Evolutionary conservation across 2,888 invertebrate species (phyloP).

Genomic region (Mesodorylaimus sp.): DNA sequence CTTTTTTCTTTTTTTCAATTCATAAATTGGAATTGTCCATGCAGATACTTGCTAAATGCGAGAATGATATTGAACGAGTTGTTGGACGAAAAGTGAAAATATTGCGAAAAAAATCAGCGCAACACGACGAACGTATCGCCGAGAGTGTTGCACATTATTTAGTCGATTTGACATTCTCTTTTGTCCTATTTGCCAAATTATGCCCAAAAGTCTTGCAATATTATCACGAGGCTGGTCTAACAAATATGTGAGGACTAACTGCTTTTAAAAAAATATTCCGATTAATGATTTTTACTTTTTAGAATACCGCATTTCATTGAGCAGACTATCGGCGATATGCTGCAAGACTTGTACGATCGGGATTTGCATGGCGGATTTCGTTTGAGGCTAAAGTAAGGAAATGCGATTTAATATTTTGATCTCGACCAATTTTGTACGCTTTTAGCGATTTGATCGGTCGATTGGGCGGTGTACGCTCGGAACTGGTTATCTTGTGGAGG

Average conservation of each 20-base stretch:
- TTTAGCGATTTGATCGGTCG: too few relatives aligned
- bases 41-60: neutral
- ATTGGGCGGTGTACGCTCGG: too few relatives aligned
- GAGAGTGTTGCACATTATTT: neutral
- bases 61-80: neutral
- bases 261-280: too few relatives aligned
- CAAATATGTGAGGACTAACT: neutral
- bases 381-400: too few relatives aligned
- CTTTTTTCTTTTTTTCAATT: neutral
- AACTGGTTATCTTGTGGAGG: too few relatives aligned
- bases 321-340: too few relatives aligned
- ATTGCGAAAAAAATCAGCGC: neutral
- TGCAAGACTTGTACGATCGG: too few relatives aligned
- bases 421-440: too few relatives aligned
- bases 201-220: neutral
- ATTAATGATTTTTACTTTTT: too few relatives aligned
- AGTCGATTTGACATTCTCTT: neutral
- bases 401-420: too few relatives aligned
- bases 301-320: too few relatives aligned
- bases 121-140: neutral
- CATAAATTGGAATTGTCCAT: neutral
- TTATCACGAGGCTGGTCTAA: neutral
- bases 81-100: neutral
- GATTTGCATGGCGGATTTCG: too few relatives aligned
- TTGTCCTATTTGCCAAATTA: neutral